phyloP scores from a whole-genome alignment of 2,797 vertebrate genomes.

The Girardinus metallicus region DNA sequence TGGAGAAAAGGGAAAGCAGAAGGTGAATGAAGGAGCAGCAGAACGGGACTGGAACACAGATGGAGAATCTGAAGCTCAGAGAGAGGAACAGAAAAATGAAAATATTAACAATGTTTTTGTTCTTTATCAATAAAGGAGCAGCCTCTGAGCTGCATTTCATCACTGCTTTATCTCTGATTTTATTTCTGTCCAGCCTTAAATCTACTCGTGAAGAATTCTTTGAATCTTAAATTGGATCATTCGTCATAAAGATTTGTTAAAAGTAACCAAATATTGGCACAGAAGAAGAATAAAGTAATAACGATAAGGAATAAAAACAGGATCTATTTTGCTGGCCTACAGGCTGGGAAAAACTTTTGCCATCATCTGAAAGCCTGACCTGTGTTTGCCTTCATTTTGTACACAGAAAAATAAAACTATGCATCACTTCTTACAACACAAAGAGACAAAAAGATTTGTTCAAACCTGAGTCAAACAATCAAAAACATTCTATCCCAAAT shows the following conservation, averaged over 20 bases:
- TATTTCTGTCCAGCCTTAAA: neutral
- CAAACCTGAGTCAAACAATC: too few species aligned
- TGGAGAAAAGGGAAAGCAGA: slow-evolving; percentile 39
- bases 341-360: neutral
- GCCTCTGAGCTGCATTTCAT: too few species aligned
- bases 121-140: too few species aligned
- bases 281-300: too few species aligned
- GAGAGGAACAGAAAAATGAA: slow-evolving; percentile 19
- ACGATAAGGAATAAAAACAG: neutral
- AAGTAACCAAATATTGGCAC: too few species aligned
- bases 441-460: neutral
- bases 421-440: neutral
- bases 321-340: neutral
- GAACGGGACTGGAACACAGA: slow-evolving; percentile 35
- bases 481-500: too few species aligned
- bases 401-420: neutral
- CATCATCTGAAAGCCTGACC: neutral
- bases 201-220: neutral
- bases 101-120: too few species aligned
- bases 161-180: neutral
- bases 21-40: slow-evolving; percentile 37
- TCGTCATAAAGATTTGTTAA: too few species aligned
- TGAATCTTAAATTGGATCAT: neutral
- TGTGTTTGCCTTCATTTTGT: neutral
- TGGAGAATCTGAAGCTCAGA: slow-evolving; percentile 27